phyloP scores from a whole-genome alignment of 2,888 invertebrate species.

The Auanema freiburgensis region DNA sequence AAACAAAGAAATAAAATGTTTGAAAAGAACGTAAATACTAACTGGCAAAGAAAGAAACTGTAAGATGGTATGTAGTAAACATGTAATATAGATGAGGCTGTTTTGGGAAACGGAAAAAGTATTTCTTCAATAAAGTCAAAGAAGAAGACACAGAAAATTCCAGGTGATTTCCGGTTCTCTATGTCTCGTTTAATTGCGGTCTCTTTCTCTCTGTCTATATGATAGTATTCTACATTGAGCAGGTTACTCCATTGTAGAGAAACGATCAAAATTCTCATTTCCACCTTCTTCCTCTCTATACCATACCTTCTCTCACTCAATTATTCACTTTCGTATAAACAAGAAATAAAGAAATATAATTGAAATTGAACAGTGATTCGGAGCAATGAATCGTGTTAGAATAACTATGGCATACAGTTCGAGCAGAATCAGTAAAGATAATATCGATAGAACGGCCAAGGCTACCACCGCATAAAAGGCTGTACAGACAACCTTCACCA shows the following conservation, averaged over 20 bases:
- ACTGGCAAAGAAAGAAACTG: slow-evolving; percentile 5
- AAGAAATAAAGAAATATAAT: too few relatives aligned
- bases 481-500: too few relatives aligned
- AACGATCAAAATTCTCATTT: background rate
- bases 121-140: background rate
- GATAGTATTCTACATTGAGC: slow-evolving; percentile 5
- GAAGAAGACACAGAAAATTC: background rate
- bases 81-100: slow-evolving; percentile 3
- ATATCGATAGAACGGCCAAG: too few relatives aligned
- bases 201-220: slow-evolving; percentile 9
- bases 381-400: too few relatives aligned
- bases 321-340: too few relatives aligned
- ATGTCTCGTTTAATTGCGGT: background rate
- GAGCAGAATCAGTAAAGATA: too few relatives aligned
- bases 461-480: too few relatives aligned
- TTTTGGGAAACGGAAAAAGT: background rate
- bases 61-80: background rate
- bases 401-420: too few relatives aligned
- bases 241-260: slow-evolving; percentile 3
- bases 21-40: slow-evolving; percentile 2
- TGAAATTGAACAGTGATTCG: too few relatives aligned
- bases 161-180: background rate
- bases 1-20: background rate
- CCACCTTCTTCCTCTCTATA: slow-evolving; percentile 6
- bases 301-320: background rate